Base-by-base conservation (phyloP, 2,888 invertebrate species). In the Dynastes maya region DNA sequence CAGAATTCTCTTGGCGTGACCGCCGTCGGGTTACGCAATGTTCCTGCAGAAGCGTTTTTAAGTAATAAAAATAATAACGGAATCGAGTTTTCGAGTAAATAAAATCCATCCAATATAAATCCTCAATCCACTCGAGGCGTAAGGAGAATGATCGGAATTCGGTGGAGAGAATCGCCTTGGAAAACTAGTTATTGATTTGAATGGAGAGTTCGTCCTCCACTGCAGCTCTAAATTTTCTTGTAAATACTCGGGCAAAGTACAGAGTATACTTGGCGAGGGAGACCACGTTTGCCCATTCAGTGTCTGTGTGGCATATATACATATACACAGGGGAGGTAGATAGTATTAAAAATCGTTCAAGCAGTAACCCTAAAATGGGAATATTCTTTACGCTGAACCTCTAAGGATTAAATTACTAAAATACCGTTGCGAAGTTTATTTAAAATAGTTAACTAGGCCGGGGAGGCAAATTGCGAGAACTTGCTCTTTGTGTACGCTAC, bases 261-360 rank as follows among this genome's bases (percentile, higher is more conserved):
- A 22, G 22, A 22, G 22, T 22, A 22, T 22, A 22, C 22, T 22
- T 1, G 22, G 32, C 4, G 32, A 37, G 32, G 32, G 4, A 5
- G 5, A 37, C 32, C 32, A 5, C 0, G 5, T 37, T 37, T 5
- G 32, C 32, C 32, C 32, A 37, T 5, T 11, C 32, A 5, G 51
- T 53, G 11, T 45, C 2, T 45, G 45, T 11, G 45, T 45, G 11
- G 1, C 45, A 8, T 45, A 45, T 11, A 2, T 45, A 45, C 45
- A 45, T 45, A 45, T 45, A 45, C 11, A 45, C 8, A 45, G 8
- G 8, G 32, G 5, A 5, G 2, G 45, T 11, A 45, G 8, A 11
- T 11, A 45, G 45, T 53, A 32, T 70, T 32, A 70, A 70, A 70
- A 51, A 51, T 70, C 70, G 13, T 32, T 70, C 70, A 27, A 70